Conservation (phyloP, 2,797 vertebrate genomes). For the Cheirogaleus major region DNA sequence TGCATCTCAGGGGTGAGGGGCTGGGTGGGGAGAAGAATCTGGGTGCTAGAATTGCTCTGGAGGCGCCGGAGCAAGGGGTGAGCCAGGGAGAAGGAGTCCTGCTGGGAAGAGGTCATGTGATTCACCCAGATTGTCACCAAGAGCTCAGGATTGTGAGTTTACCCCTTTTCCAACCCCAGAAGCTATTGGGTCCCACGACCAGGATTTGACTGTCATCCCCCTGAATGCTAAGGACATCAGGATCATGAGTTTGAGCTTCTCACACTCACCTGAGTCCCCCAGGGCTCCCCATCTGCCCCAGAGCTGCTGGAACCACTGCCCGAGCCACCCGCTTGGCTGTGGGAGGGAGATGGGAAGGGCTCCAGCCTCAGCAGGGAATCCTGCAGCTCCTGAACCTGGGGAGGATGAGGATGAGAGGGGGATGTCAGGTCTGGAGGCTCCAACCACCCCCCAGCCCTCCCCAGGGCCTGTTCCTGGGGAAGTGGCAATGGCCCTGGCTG, state of each 20-base stretch:
- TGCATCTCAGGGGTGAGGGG: not conserved
- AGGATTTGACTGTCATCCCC: not conserved
- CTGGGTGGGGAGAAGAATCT: conserved; percentile 37
- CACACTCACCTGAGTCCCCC: conserved; percentile 68
- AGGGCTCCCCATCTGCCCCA: conserved; percentile 58
- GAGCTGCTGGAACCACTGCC: conserved; percentile 78
- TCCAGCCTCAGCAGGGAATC: conserved; percentile 82
- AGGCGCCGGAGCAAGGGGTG: conserved; percentile 79
- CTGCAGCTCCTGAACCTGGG: conserved; percentile 87
- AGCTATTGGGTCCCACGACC: not conserved
- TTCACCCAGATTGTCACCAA: not conserved
- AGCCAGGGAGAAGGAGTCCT: conserved; percentile 75
- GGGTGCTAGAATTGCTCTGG: conserved; percentile 73
- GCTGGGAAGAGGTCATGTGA: not conserved
- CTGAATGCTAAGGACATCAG: not conserved
- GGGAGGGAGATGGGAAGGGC: conserved; percentile 75
- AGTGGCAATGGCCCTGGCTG: not conserved
- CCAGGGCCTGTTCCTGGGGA: not conserved
- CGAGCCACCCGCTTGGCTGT: not conserved
- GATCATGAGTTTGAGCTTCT: not conserved
- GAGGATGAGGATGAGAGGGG: no score
- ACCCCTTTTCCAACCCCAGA: not conserved
- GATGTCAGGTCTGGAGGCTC: not conserved
- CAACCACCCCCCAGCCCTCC: not conserved
- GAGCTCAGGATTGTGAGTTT: not conserved